Conservation (phyloP, 2,797 vertebrate species). For the Varecia variegata region DNA sequence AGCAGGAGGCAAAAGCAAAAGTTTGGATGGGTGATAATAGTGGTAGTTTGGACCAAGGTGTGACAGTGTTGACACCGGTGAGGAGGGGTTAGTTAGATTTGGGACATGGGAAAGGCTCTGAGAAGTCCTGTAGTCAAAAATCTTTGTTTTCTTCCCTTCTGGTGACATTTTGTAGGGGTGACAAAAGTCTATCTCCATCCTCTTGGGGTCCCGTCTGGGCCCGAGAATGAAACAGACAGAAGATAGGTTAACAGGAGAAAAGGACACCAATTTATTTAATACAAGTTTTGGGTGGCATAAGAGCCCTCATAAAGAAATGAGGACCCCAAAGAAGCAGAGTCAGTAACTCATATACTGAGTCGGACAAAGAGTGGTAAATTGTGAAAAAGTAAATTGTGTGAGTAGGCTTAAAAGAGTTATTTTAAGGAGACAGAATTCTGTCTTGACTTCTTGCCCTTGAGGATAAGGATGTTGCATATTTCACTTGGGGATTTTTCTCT, state of each 20-base stretch:
- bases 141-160: not conserved
- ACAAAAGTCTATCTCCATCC: not conserved
- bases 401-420: not conserved
- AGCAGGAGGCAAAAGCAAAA: not conserved
- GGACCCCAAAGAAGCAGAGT: not conserved
- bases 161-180: not conserved
- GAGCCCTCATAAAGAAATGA: not conserved
- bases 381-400: not conserved
- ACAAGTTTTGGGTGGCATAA: not conserved
- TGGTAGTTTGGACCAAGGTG: too few relatives aligned
- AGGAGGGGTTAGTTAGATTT: not conserved
- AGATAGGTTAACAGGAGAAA: not conserved
- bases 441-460: not conserved
- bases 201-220: not conserved
- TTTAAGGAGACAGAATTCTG: not conserved
- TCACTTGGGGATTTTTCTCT: not conserved
- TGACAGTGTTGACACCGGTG: rapidly evolving
- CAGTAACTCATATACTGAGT: not conserved
- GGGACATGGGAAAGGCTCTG: not conserved
- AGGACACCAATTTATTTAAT: not conserved
- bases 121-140: not conserved
- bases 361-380: not conserved
- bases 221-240: not conserved
- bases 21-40: not conserved
- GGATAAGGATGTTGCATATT: not conserved